phyloP scores from a whole-genome alignment of 2,888 invertebrate genomes.

The Ptychoptera contaminata region DNA sequence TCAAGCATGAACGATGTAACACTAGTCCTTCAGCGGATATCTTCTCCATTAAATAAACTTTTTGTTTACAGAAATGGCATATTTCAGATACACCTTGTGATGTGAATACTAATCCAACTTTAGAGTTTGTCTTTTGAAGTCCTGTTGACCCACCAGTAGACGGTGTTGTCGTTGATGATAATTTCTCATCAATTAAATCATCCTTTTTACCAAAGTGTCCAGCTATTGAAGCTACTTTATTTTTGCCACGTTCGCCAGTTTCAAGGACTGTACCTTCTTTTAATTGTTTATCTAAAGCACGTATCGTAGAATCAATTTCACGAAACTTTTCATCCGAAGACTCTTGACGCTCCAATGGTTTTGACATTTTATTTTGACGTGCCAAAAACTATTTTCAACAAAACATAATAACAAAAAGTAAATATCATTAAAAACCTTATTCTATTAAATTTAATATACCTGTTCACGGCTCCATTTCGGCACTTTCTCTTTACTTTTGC shows the following conservation, averaged over 20 bases:
- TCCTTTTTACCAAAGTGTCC: slow-evolving; percentile 46
- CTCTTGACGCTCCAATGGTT: slow-evolving; percentile 41
- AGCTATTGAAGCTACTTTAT: slow-evolving; percentile 78
- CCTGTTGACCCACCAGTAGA: too few relatives aligned
- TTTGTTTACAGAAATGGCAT: slow-evolving; percentile 78
- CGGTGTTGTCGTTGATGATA: too few relatives aligned
- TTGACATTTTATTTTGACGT: slow-evolving; percentile 51
- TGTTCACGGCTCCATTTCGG: slow-evolving; percentile 86
- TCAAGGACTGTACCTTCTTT: slow-evolving; percentile 62
- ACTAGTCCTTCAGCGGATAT: slow-evolving; percentile 79
- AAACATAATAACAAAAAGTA: too few relatives aligned
- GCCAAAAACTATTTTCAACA: slow-evolving; percentile 31
- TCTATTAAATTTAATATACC: slow-evolving; percentile 11
- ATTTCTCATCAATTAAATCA: slow-evolving; percentile 14
- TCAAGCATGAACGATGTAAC: slow-evolving; percentile 85
- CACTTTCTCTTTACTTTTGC: slow-evolving; percentile 50
- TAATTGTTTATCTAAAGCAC: slow-evolving; percentile 52
- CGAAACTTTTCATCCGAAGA: slow-evolving; percentile 43
- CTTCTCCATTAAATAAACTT: slow-evolving; percentile 88
- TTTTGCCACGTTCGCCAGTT: slow-evolving; percentile 42
- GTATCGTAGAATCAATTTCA: slow-evolving; percentile 56
- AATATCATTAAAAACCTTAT: neutral
- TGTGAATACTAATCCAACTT: slow-evolving; percentile 41
- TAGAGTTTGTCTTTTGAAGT: slow-evolving; percentile 17
- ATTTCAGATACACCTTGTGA: slow-evolving; percentile 53